Percentiles rank a stretch among this genome's conserved stretches.
These are phyloP conservation scores for Orthonychiurus folsomi DNA, from an alignment of 2,888 invertebrate species.

Conservation along the genomic window DNA sequence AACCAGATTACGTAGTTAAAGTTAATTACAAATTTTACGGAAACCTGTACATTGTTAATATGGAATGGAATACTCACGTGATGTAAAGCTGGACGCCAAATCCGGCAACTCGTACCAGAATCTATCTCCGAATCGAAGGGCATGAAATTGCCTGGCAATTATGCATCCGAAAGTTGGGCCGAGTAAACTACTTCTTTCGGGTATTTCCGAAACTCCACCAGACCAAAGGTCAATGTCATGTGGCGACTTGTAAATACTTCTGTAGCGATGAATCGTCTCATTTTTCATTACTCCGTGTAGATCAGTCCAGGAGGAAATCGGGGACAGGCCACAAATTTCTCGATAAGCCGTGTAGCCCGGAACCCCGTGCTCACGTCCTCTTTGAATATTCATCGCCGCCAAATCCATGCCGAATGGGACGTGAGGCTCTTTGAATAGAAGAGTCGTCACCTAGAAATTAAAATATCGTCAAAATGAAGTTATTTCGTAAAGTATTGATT, in stretches of 20 bases:
- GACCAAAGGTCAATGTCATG: slow-evolving; percentile 46
- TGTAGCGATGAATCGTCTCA: slow-evolving; percentile 43
- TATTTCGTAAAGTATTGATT: not conserved
- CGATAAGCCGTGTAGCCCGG: slow-evolving; percentile 46
- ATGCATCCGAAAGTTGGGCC: slow-evolving; percentile 48
- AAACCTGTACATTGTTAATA: not conserved
- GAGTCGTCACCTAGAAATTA: slow-evolving; percentile 40
- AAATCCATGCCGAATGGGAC: slow-evolving; percentile 48
- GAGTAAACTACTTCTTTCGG: slow-evolving; percentile 44
- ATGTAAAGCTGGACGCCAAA: not conserved
- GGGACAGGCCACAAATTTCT: slow-evolving; percentile 42
- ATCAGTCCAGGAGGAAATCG: slow-evolving; percentile 43
- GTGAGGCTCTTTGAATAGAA: slow-evolving; percentile 44
- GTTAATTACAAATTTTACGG: not conserved
- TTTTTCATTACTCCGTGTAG: slow-evolving; percentile 43
- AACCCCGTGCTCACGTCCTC: slow-evolving; percentile 48
- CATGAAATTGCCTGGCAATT: slow-evolving; percentile 45
- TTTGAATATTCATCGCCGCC: slow-evolving; percentile 48
- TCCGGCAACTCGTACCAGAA: slow-evolving; percentile 45
- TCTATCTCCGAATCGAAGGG: slow-evolving; percentile 45
- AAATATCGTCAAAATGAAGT: not conserved
- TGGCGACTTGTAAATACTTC: slow-evolving; percentile 43
- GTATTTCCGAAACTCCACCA: slow-evolving; percentile 47
- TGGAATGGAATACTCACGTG: not conserved
- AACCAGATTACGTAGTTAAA: slow-evolving; percentile 19